phyloP scores from a whole-genome alignment of 2,797 vertebrate species.

The Myotis findleyi region DNA sequence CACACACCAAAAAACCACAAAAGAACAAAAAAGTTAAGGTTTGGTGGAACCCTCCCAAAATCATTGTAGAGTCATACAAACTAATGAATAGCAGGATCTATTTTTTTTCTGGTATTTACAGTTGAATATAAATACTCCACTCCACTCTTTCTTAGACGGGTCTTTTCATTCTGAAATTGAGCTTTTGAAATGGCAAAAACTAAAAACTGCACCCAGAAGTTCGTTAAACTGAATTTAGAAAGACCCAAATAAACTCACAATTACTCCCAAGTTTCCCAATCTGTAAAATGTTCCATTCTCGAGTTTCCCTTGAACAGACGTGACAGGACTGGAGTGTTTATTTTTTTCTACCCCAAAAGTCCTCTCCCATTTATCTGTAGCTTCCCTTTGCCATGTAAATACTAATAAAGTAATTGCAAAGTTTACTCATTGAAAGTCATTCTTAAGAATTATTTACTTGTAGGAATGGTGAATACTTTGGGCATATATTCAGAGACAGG shows the following conservation, averaged over 20 bases:
- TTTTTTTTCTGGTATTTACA: constrained; percentile 87
- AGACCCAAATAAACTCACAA: constrained; percentile 77
- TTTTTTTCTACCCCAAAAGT: constrained; percentile 76
- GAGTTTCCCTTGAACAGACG: constrained; percentile 81
- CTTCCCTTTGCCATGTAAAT: constrained; percentile 76
- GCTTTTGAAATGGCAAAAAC: constrained; percentile 59
- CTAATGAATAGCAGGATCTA: constrained; percentile 99
- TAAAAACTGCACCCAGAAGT: constrained; percentile 71
- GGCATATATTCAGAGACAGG: constrained; percentile 68
- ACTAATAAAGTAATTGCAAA: constrained; percentile 74
- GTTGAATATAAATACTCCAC: constrained; percentile 83
- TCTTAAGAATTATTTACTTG: constrained; percentile 82
- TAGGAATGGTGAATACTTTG: constrained; percentile 75
- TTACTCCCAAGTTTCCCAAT: constrained; percentile 79
- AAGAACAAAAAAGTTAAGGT: constrained; percentile 81
- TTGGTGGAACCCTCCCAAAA: constrained; percentile 84
- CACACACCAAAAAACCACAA: constrained; percentile 63
- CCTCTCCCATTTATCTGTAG: constrained; percentile 77
- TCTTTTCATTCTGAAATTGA: constrained; percentile 81
- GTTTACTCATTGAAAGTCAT: constrained; percentile 81
- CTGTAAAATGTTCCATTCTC: constrained; percentile 76
- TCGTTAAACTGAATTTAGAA: constrained; percentile 76
- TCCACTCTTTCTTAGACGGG: constrained; percentile 86
- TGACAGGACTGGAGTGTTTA: constrained; percentile 83
- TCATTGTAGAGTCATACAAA: constrained; percentile 85